Base-by-base conservation (phyloP, 2,888 invertebrate species). In the Platycnemis pennipes region DNA sequence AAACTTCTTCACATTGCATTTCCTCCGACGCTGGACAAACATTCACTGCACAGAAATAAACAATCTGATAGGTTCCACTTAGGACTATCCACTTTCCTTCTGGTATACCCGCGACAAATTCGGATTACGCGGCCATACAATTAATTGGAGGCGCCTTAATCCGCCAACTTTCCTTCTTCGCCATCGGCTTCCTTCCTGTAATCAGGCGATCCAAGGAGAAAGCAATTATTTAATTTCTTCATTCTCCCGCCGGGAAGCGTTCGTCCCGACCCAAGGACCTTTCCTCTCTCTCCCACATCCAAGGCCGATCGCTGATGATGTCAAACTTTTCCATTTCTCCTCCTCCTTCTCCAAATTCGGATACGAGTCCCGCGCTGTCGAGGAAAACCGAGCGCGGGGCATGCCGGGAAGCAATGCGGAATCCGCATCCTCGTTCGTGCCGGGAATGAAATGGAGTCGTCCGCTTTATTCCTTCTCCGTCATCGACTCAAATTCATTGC, bases 191-290 rank as follows among this genome's bases (percentile, higher is more conserved):
- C 37, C 77, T 77, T 26, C 63, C 63, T 26, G 5, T 63, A 63
- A 63, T 26, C 63, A 26, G 26, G 1, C 37, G 77, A 77, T 77
- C 77, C 77, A 77, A 77, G 77, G 77, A 77, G 77, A 77, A 77
- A 77, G 77, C 77, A 77, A 77, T 77, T 77, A 77, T 77, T 77
- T 77, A 31, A 77, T 77, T 77, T 77, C 77, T 77, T 37, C 77
- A 8, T 37, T 37, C 2, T 37, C 77, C 11, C 37, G 77, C 77
- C 49, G 49, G 19, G 49, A 49, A 49, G 49, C 49, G 49, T 0
- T 16, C 49, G 37, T 22, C 63, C 63, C 26, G 26, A 31, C 37
- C 77, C 77, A 77, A 77, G 77, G 77, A 3, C 16, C 77, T 77
- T 37, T 37, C 77, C 77, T 77, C 37, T 16, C 37, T 16, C 37